A percentile compares a stretch with the other conserved stretches of the same genome.
Evolutionary conservation across 37 sponge, comb jelly and placozoan genomes (phyloP).

Genomic region (Ianthella basta): DNA sequence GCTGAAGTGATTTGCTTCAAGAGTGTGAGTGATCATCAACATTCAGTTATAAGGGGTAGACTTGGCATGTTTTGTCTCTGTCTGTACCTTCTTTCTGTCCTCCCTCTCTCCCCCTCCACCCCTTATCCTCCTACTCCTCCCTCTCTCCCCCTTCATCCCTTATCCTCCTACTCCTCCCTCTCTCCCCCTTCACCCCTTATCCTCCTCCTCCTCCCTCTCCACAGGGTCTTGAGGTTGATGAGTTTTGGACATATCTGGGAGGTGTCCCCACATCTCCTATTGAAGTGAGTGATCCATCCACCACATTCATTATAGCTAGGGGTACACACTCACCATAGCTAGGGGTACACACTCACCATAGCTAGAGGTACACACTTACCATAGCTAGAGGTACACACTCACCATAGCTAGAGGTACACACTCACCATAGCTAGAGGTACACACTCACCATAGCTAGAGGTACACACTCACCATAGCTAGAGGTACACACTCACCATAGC

Average conservation of each 20-base stretch:
- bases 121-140: not conserved
- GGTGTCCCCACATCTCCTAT: constrained; percentile 53
- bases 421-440: too few relatives aligned
- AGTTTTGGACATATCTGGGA: constrained; percentile 82
- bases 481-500: too few relatives aligned
- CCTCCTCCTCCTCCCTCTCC: not conserved
- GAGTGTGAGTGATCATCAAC: constrained; percentile 56
- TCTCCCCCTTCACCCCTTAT: not conserved
- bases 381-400: too few relatives aligned
- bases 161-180: not conserved
- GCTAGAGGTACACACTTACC: too few relatives aligned
- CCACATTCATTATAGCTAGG: too few relatives aligned
- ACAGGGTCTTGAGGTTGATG: constrained; percentile 82
- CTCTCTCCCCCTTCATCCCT: not conserved
- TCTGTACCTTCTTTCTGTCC: not conserved
- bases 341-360: too few relatives aligned
- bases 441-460: too few relatives aligned
- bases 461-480: too few relatives aligned
- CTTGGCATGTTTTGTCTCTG: too few relatives aligned
- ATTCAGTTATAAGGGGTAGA: too few relatives aligned
- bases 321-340: too few relatives aligned
- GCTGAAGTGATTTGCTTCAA: constrained; percentile 53
- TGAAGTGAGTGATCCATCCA: constrained; percentile 22
- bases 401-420: too few relatives aligned
- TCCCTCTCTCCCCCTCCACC: not conserved